Evolutionary conservation across 2,797 vertebrate genomes (phyloP).

Genomic region (Mareca penelope): DNA sequence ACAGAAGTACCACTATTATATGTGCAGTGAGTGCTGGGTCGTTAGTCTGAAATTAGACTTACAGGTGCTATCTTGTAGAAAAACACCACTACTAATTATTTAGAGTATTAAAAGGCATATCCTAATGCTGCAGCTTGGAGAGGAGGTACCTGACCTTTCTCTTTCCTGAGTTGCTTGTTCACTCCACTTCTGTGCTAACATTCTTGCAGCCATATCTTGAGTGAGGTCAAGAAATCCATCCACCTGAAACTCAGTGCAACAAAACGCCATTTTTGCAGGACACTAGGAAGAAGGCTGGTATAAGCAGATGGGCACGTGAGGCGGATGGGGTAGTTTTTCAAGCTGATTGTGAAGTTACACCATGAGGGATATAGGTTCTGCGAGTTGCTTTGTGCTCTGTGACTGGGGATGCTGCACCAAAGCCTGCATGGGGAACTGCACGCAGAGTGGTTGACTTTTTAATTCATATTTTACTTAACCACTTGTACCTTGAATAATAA

Average conservation of each 20-base stretch:
- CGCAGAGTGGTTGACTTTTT: background rate
- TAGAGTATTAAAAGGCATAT: background rate
- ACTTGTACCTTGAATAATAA: slow-evolving; percentile 15
- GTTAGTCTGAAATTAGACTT: background rate
- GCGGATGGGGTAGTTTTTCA: background rate
- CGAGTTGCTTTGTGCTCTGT: background rate
- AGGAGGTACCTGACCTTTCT: background rate
- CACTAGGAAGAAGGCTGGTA: background rate
- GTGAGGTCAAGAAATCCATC: background rate
- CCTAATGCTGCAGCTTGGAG: background rate
- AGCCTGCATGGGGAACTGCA: background rate
- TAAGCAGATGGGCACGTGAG: background rate
- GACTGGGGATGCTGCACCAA: background rate
- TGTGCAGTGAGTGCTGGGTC: background rate
- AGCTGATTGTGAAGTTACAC: background rate
- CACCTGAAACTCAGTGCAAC: background rate
- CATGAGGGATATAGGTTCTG: background rate
- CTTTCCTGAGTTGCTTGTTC: background rate
- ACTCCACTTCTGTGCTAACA: background rate
- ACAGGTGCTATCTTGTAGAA: background rate
- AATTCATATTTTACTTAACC: slow-evolving; percentile 25
- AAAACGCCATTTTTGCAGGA: background rate
- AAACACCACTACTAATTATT: background rate
- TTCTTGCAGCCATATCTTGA: background rate
- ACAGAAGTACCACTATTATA: background rate